phyloP scores from a whole-genome alignment of 2,797 vertebrate species.

The Lacerta viridis region DNA sequence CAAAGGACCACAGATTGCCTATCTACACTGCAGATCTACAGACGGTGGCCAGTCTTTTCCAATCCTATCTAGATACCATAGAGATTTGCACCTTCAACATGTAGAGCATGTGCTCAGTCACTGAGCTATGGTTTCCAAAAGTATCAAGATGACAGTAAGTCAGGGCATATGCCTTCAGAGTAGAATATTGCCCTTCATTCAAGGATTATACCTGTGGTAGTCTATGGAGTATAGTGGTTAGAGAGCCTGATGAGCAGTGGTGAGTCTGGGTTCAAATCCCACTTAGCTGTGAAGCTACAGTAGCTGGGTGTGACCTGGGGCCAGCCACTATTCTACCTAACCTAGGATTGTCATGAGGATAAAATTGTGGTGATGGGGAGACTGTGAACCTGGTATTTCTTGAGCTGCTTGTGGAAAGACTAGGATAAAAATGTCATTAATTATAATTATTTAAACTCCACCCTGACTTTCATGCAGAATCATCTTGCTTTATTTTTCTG shows the following conservation, averaged over 20 bases:
- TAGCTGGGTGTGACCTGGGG: too few species aligned
- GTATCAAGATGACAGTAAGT: neutral
- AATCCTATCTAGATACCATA: neutral
- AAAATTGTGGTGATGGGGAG: too few species aligned
- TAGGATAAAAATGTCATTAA: neutral
- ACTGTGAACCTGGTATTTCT: too few species aligned
- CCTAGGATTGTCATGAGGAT: too few species aligned
- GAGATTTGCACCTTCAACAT: neutral
- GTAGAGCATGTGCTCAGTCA: too few species aligned
- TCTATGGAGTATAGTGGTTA: neutral
- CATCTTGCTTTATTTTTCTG: neutral
- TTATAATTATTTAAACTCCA: neutral
- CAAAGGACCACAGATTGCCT: neutral
- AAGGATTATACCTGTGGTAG: neutral
- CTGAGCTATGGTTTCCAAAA: too few species aligned
- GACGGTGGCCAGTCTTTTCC: neutral
- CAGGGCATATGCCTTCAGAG: neutral
- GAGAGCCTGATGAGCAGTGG: neutral
- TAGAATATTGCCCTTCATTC: neutral
- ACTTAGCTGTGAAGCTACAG: neutral
- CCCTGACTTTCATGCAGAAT: neutral
- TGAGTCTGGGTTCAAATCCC: neutral
- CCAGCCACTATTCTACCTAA: too few species aligned
- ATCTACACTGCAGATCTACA: neutral
- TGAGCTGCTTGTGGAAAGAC: neutral